Percentiles rank a stretch among this genome's conserved stretches.
Conservation (phyloP, 2,888 invertebrate genomes). For the Nomada fabriciana region DNA sequence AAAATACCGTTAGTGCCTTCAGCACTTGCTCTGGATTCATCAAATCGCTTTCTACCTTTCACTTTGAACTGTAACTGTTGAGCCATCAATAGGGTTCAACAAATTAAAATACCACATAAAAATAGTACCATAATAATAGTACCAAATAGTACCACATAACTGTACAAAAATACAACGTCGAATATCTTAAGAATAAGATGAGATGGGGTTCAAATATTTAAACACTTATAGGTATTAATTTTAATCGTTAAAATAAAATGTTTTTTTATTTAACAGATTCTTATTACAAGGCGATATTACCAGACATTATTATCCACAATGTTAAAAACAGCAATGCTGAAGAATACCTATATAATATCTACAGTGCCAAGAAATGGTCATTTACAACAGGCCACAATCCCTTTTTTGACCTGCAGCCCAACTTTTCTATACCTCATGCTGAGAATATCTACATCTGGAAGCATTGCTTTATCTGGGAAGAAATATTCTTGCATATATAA, state of each 20-base stretch:
- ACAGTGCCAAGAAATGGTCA: neutral
- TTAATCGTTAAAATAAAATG: too few species aligned
- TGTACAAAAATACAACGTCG: neutral
- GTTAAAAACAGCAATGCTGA: too few species aligned
- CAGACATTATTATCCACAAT: neutral
- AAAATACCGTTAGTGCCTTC: conserved; percentile 23
- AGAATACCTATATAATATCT: neutral
- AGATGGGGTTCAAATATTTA: neutral
- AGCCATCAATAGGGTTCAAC: neutral
- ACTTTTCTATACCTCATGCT: neutral
- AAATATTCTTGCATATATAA: too few species aligned
- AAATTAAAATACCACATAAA: too few species aligned
- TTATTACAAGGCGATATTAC: too few species aligned
- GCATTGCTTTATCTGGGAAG: neutral
- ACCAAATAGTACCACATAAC: too few species aligned
- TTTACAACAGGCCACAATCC: too few species aligned
- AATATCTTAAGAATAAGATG: neutral
- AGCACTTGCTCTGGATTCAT: neutral
- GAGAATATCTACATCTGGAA: neutral
- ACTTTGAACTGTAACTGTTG: conserved; percentile 7
- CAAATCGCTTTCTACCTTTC: conserved; percentile 34
- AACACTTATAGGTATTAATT: too few species aligned
- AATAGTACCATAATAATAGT: too few species aligned
- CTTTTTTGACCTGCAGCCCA: conserved; percentile 10
- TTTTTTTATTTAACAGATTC: neutral